Evolutionary conservation across 2,797 vertebrate species (phyloP), one percentile per base, ranked within the genome.

Genomic region (Anableps anableps): DNA sequence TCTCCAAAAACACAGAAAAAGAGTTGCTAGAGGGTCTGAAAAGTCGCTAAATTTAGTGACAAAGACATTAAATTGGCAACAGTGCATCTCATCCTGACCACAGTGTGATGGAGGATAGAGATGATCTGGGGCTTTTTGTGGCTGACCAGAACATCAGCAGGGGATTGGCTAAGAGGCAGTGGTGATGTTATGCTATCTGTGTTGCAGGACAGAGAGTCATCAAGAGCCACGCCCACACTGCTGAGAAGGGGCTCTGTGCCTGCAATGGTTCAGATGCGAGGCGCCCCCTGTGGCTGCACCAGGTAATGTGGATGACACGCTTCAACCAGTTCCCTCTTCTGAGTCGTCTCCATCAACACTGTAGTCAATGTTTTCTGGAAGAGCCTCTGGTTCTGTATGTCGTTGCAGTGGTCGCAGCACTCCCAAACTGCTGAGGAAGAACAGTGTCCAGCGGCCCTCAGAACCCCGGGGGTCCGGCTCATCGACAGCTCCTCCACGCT

Each of bases 231-330:
- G 5, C 81, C 88, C 64, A 60, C 78, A 0, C 38, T 51, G 21
- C 0, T 29, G 36, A 88, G 87, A 78, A 90, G 86, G 45, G 84
- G 66, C 8, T 91, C 88, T 0, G 76, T 86, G 0, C 90, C 87
- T 0, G 80, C 29, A 0, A 70, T 23, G 0, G 41, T 60, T 16
- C n/a, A 11, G 2, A 31, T 76, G 0, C 3, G 50, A 6, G 41
- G 10, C 6, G 14, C 80, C 78, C 80, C 81, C 51, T 84, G 87
- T 87, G 86, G 88, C 75, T 85, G 87, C 75, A 86, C 75, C 0
- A 88, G 90, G 74, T 76, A 60, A 16, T 4, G 1, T 13, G n/a
- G 26, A 31, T 29, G 14, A 17, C 29, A 17, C 58, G 1, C 11
- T 26, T 26, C 8, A 3, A n/a, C 2, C 9, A 4, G 51, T 26